Evolutionary conservation across 1,140 invertebrate species (phyloP).

Genomic region (Halictus rubicundus): DNA sequence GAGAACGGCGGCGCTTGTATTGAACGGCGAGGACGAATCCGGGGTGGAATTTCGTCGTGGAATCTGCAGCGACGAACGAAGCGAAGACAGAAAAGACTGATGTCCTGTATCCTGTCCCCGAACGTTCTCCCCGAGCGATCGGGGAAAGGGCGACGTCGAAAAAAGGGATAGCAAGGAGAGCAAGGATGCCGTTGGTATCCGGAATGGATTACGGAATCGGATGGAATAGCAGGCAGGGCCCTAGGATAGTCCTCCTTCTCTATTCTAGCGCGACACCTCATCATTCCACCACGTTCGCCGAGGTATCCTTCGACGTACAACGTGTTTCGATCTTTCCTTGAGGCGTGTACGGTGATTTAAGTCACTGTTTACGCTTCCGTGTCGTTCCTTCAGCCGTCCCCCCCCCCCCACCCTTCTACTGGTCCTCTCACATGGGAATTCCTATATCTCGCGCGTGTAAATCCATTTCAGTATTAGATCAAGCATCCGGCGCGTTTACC

Average conservation of each 20-base stretch:
- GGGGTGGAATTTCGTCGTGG: constrained; percentile 69
- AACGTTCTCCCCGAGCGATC: constrained; percentile 23
- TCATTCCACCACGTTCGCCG: constrained; percentile 70
- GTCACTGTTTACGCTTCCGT: constrained; percentile 63
- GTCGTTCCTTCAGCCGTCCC: constrained; percentile 20
- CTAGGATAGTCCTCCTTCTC: constrained; percentile 58
- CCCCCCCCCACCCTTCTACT: too few species aligned
- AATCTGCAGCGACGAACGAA: constrained; percentile 66
- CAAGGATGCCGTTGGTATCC: constrained; percentile 58
- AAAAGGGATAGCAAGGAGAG: constrained; percentile 14
- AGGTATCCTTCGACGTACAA: constrained; percentile 61
- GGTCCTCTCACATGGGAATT: constrained; percentile 38
- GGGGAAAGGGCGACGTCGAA: not conserved
- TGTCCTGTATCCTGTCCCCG: constrained; percentile 58
- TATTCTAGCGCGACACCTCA: constrained; percentile 67
- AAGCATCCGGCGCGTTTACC: constrained; percentile 3
- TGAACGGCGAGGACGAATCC: constrained; percentile 67
- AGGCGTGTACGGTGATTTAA: constrained; percentile 66
- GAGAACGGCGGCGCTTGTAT: constrained; percentile 67
- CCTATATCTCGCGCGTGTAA: constrained; percentile 10
- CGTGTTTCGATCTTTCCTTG: constrained; percentile 57
- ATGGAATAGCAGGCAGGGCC: constrained; percentile 63
- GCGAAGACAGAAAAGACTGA: constrained; percentile 69
- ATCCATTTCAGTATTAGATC: constrained; percentile 35
- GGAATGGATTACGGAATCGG: constrained; percentile 75